These are phyloP conservation scores for Pristionchus arcanus DNA, from an alignment of 2,888 invertebrate genomes.

Conservation along the genomic window DNA sequence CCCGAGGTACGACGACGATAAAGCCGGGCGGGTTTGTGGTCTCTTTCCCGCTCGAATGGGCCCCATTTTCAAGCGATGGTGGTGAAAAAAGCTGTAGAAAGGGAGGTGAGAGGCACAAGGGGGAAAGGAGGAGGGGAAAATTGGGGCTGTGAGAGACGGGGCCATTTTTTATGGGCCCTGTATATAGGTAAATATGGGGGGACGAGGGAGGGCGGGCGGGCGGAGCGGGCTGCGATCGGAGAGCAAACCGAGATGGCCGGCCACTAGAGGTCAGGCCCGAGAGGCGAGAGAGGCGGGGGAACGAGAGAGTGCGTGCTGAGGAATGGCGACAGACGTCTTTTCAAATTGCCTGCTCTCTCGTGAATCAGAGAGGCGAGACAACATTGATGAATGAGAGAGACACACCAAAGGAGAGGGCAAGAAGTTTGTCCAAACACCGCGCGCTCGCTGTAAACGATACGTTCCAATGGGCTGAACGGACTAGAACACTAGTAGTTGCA, in stretches of 20 bases:
- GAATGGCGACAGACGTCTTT: background rate
- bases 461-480: too few species aligned
- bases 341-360: background rate
- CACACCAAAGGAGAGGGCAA: too few species aligned
- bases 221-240: background rate
- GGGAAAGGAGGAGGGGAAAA: background rate
- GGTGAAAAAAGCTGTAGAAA: slow-evolving; percentile 25
- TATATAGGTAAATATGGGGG: slow-evolving; percentile 34
- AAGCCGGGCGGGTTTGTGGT: background rate
- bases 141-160: slow-evolving; percentile 3
- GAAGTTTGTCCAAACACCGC: slow-evolving; percentile 9
- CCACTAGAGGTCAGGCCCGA: slow-evolving; percentile 20
- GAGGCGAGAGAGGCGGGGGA: slow-evolving; percentile 41
- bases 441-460: background rate
- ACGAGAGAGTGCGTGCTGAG: slow-evolving; percentile 29
- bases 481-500: too few species aligned
- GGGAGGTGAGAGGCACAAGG: background rate
- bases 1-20: background rate
- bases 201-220: background rate
- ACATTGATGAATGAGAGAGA: background rate
- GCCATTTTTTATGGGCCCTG: slow-evolving; percentile 32
- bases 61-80: background rate
- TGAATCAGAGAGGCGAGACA: background rate
- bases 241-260: slow-evolving; percentile 10
- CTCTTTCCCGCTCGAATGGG: background rate